Evolutionary conservation across 2,797 vertebrate species (phyloP).

Genomic region (Sphenopsis melanotis): DNA sequence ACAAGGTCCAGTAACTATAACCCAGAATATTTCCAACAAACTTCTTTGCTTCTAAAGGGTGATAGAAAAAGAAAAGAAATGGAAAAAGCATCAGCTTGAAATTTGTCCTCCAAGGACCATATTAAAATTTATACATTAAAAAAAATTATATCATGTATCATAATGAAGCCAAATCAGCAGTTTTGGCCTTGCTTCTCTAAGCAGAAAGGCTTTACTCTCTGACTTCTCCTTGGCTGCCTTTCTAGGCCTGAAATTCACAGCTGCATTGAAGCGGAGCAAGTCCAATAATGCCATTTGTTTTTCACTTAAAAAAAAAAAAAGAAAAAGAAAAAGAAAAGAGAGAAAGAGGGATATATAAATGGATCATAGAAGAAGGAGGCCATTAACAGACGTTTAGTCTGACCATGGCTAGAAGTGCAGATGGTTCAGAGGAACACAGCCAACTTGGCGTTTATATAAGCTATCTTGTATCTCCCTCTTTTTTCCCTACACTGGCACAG

Average conservation of each 20-base stretch:
- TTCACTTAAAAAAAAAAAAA: conserved; percentile 38
- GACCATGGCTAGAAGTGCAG: conserved; percentile 67
- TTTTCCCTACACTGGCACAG: conserved; percentile 49
- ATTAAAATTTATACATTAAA: conserved; percentile 65
- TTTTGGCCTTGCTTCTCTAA: conserved; percentile 57
- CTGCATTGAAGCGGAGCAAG: conserved; percentile 51
- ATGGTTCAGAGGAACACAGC: conserved; percentile 72
- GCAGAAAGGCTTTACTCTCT: conserved; percentile 51
- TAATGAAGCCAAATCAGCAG: conserved; percentile 67
- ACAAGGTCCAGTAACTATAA: background rate
- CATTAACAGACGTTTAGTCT: conserved; percentile 73
- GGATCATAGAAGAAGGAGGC: conserved; percentile 49
- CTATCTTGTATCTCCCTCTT: conserved; percentile 55
- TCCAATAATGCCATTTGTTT: conserved; percentile 73
- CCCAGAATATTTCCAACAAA: background rate
- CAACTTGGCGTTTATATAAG: conserved; percentile 70
- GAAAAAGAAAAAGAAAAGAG: background rate
- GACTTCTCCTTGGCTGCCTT: conserved; percentile 62
- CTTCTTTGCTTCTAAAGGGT: background rate
- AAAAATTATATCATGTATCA: conserved; percentile 20
- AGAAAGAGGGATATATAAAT: conserved; percentile 15
- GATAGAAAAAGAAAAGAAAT: background rate
- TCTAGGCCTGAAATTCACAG: conserved; percentile 69
- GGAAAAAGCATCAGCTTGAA: conserved; percentile 28
- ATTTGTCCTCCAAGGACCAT: conserved; percentile 44